phyloP scores from a whole-genome alignment of 2,797 vertebrate species.

The Mormyrus hasselquistii region DNA sequence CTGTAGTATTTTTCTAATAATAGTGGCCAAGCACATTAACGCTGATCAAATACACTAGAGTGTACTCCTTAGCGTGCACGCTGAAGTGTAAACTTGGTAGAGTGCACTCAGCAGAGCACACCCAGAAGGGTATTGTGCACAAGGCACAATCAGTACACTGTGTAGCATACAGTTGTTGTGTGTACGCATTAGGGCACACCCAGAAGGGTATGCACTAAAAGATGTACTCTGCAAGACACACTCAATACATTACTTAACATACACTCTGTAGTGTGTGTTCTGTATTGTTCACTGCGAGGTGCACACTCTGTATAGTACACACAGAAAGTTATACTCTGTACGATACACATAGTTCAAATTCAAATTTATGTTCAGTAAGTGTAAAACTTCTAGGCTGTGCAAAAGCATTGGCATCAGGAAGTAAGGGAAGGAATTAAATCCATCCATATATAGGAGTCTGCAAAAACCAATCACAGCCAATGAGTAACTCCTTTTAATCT shows the following conservation, averaged over 20 bases:
- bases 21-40: not conserved
- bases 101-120: not conserved
- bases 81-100: not conserved
- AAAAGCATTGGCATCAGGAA: not conserved
- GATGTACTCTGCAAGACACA: not conserved
- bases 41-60: not conserved
- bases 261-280: not conserved
- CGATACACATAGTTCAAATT: not conserved
- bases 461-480: not conserved
- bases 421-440: not conserved
- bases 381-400: not conserved
- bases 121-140: not conserved
- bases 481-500: not conserved
- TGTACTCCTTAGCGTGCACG: not conserved
- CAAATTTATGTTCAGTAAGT: not conserved
- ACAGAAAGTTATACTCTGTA: not conserved
- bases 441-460: not conserved
- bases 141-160: not conserved
- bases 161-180: not conserved
- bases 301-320: not conserved
- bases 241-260: not conserved
- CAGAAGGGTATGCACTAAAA: not conserved
- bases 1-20: not conserved
- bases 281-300: not conserved
- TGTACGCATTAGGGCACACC: not conserved